Evolutionary conservation across 2,888 invertebrate species (phyloP), one percentile per base, ranked within the genome.

Genomic region (Zaprionus lineosus): DNA sequence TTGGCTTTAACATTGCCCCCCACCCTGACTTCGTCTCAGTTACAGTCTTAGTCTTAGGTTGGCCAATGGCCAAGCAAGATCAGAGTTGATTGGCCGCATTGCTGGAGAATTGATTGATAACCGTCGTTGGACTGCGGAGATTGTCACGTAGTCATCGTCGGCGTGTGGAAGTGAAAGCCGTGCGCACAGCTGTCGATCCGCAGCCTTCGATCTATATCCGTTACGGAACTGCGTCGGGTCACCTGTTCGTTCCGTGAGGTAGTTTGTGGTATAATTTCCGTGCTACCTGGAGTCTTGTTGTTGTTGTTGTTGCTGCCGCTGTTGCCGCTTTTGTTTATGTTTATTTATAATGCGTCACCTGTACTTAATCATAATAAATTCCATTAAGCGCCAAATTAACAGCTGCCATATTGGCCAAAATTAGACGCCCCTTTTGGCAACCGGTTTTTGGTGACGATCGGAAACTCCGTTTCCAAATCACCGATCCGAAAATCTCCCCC

Each of bases 221-320:
- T 52, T 61, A 56, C 72, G 68, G 67, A 69, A 72, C 61, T 68
- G 65, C 47, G 18, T 12, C 44, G 46, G 41, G 7, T 53, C 46
- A 50, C 39, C 50, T 47, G 62, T 41, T 21, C 26, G 40, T 68
- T 63, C 63, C 40, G 50, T 19, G 51, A 40, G 40, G 43, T 52
- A 48, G 66, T 44, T 65, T 21, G 21, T 9, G 34, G n/a, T 40
- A 16, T 14, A 55, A 55, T 60, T 69, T 69, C 68, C 68, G 68
- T 15, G 31, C 37, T 9, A 12, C 16, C 37, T 9, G 37, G 34
- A 53, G 39, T 16, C 15, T 29, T 40, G 28, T 21, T 46, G 39
- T 24, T 12, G 7, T 7, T 44, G 16, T 8, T 8, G 12, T 5
- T 16, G 36, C n/a, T n/a, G n/a, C n/a, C n/a, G n/a, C n/a, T n/a